Evolutionary conservation across 2,888 invertebrate genomes (phyloP), one percentile per base, ranked within the genome.

Genomic region (Epinotia nisella): DNA sequence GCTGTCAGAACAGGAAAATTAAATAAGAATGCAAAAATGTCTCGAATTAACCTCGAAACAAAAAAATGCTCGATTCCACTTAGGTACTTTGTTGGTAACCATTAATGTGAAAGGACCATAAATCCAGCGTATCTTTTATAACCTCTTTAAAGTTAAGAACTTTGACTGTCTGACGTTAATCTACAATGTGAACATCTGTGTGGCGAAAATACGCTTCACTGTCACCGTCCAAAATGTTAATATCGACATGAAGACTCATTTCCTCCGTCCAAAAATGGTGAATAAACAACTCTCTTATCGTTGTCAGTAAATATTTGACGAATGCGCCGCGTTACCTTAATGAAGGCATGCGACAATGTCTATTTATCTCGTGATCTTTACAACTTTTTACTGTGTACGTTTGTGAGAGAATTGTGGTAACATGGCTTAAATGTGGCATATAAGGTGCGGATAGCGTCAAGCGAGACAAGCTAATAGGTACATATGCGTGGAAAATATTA

Each of bases 291-390:
- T 76, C 76, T 77, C 82, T 88, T 89, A 89, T 89, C 88, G 80
- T 74, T 70, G 79, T 83, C 76, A 71, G 85, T 87, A 88, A 90
- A 90, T 88, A 90, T 89, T 89, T 87, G 84, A 86, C 85, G 80
- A 82, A 87, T 85, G 85, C 87, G 86, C 85, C n/a, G n/a, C n/a
- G n/a, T n/a, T n/a, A 86, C 78, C 80, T 80, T 88, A 88, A 89
- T 89, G 85, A 88, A 86, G 84, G 79, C 83, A 78, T 82, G 83
- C 81, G 81, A 78, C 79, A 83, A 75, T 75, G 75, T 75, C 69
- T 64, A 79, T 78, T 85, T 85, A 85, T 85, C 85, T 83, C 77
- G 76, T 70, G 77, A 85, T 85, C 84, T 82, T 73, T 73, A 78
- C 66, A 78, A 78, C 76, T 80, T 83, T 83, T 82, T 82, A 80